Evolutionary conservation across 2,888 invertebrate genomes (phyloP).

Genomic region (Heliothis peltigera): DNA sequence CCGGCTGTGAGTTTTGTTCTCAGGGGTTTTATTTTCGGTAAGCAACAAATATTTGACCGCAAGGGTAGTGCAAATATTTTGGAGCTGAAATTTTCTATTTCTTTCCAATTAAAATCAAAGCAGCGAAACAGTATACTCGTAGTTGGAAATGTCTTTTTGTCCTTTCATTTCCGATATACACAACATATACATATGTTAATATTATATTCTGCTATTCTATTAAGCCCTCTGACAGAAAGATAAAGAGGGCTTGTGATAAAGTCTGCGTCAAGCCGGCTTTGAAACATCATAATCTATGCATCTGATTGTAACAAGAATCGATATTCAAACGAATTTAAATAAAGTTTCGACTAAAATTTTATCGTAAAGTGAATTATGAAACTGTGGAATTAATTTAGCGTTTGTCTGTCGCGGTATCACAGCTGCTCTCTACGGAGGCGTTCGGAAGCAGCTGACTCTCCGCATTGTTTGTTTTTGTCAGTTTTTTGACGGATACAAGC

Average conservation of each 20-base stretch:
- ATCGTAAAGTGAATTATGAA: constrained; percentile 1
- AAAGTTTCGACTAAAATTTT: background rate
- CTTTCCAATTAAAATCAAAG: too few species aligned
- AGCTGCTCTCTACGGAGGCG: background rate
- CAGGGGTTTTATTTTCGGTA: too few species aligned
- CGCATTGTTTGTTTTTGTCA: constrained; percentile 4
- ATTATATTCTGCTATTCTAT: background rate
- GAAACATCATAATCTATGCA: background rate
- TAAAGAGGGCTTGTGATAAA: background rate
- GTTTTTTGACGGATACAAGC: constrained; percentile 14
- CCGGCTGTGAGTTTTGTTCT: too few species aligned
- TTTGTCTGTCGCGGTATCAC: background rate
- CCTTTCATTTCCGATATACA: background rate
- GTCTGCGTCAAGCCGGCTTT: background rate
- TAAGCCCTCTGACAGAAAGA: background rate
- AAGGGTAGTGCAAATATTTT: background rate
- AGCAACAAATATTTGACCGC: too few species aligned
- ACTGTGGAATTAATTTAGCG: constrained; percentile 8
- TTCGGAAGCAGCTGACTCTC: background rate
- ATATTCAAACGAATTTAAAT: background rate
- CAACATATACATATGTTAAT: too few species aligned
- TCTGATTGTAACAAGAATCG: background rate
- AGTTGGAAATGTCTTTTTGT: background rate
- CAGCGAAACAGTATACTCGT: background rate
- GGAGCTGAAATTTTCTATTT: background rate